Base-by-base conservation (phyloP, 1,140 invertebrate genomes). In the Chymomyza costata region DNA sequence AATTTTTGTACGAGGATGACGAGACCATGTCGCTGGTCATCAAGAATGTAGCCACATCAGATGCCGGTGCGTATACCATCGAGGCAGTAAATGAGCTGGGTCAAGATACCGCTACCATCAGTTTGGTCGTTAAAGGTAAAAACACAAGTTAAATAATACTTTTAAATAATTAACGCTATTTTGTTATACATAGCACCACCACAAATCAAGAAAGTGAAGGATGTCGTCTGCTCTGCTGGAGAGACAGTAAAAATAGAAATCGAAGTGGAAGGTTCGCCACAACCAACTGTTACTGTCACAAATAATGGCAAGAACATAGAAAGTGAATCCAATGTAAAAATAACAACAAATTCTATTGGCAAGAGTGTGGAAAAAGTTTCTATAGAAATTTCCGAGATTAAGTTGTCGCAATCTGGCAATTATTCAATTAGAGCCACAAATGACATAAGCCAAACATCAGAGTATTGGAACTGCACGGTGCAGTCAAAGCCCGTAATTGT, bases 381-480 rank as follows among this genome's bases (percentile, higher is more conserved):
- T 16, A 87, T 99, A 14, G 90, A 92, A 10, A 94, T 99, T 35
- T 91, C 92, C 49, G 91, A 94, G 48, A 91, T 94, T 0, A 90
- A 89, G 40, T 87, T 96, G 0, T 93, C 94, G 17, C 97, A 99
- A 85, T 88, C 93, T 18, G 97, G 96, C 6, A 94, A 93, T n/a
- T 99, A 98, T 82, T 95, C 95, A 0, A 92, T 97, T 8, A 90
- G 96, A 1, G 94, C 96, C 0, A 92, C 92, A 46, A 99, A 99
- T 76, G 92, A 95, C 65, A 87, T 95, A 28, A 94, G 93, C 82
- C 93, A 95, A 86, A 93, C 93, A 31, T 94, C 94, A 0, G 92
- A 95, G 71, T 93, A 94, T 76, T 95, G 93, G 90, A 91, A 93
- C 56, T 88, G 94, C 44, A 89, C 91, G 6, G 93, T 95, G 10